Base-by-base conservation (phyloP, 1,140 invertebrate genomes). In the Atta colombica region DNA sequence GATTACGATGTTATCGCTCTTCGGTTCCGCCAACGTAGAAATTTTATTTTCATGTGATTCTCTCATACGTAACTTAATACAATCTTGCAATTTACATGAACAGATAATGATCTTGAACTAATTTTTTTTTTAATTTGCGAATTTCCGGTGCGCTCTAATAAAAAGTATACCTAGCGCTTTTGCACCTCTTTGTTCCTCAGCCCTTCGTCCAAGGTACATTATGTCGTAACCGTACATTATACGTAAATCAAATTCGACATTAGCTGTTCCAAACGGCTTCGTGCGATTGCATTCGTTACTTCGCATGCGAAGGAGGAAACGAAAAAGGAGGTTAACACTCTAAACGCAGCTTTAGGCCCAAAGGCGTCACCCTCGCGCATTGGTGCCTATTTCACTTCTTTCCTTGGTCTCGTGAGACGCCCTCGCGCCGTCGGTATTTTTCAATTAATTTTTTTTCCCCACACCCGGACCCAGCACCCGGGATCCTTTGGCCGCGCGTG, bases 401-500 rank as follows among this genome's bases (percentile, higher is more conserved):
- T 68, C 63, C 80, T 3, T 25, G 53, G 81, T 87, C 61, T 63
- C 85, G 63, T 63, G 65, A 82, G 69, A 55, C 69, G 28, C 69
- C 68, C 69, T 74, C 80, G 63, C 61, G 45, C 35, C 39, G 84
- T 89, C 85, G 94, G 91, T 92, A 94, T 94, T 94, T 94, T 93
- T 92, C 91, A 94, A 94, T 94, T 94, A 94, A 94, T 93, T 94
- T 94, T 94, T 91, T 93, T 94, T 86, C 72, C 55, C 28, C 21
- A 6, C 58, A 63, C 28, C n/a, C 72, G 45, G 14, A 25, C 14
- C 39, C 28, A 21, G 39, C n/a, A 35, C 5, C 49, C 31, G 28
- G 28, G 28, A 53, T 8, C 45, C 58, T 90, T 81, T 71, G 89
- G 89, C 69, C 88, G 91, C 93, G 92, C 92, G 93, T 94, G 93